A percentile compares a stretch with the other conserved stretches of the same genome.
These are phyloP conservation scores for Pogonocherus hispidulus DNA, from an alignment of 2,888 invertebrate genomes.

Conservation along the genomic window DNA sequence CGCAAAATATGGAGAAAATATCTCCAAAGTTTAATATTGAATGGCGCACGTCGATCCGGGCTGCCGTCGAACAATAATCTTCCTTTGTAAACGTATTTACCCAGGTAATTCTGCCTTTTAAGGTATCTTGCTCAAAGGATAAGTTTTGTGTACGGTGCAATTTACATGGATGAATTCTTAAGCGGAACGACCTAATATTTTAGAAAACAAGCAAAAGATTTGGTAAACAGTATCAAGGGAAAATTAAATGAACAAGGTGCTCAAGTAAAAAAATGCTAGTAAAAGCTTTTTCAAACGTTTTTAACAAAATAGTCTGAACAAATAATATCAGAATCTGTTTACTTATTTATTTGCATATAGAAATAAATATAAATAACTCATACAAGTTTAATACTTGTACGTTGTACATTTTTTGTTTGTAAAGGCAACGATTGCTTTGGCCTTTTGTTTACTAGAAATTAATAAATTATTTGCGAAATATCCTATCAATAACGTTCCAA, in stretches of 20 bases:
- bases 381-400: too few species aligned
- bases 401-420: too few species aligned
- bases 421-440: too few species aligned
- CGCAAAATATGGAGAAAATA: slow-evolving; percentile 19
- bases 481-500: too few species aligned
- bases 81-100: slow-evolving; percentile 29
- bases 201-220: background rate
- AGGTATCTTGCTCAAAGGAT: slow-evolving; percentile 23
- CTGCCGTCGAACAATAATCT: slow-evolving; percentile 27
- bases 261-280: too few species aligned
- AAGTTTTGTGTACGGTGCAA: slow-evolving; percentile 17
- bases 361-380: too few species aligned
- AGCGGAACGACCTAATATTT: background rate
- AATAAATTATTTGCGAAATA: too few species aligned
- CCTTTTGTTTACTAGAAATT: too few species aligned
- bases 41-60: slow-evolving; percentile 15
- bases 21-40: slow-evolving; percentile 29
- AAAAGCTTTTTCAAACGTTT: too few species aligned
- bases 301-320: too few species aligned
- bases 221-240: background rate
- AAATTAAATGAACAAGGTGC: background rate
- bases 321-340: too few species aligned
- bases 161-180: slow-evolving; percentile 18
- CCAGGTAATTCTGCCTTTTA: slow-evolving; percentile 24
- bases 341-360: too few species aligned